Percentiles rank a stretch among this genome's conserved stretches.
Conservation (phyloP, 2,113 vertebrate species). For the Melanerpes aurifrons region DNA sequence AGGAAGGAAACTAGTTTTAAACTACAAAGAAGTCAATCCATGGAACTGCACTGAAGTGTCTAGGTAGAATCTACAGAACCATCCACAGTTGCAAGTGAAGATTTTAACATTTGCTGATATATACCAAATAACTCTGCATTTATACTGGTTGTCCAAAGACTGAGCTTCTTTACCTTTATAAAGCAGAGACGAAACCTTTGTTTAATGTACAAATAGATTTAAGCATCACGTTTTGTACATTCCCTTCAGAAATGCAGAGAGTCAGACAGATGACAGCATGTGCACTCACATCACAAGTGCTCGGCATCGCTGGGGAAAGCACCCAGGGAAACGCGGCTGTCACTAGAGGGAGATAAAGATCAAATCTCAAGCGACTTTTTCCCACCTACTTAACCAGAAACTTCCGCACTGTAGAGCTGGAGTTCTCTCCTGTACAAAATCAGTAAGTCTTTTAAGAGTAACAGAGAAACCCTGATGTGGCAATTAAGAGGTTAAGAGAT, state of each 20-base stretch:
- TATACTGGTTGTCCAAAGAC: background rate
- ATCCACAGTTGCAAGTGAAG: background rate
- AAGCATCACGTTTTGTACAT: background rate
- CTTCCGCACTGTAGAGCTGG: background rate
- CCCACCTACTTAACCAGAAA: background rate
- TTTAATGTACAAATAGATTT: background rate
- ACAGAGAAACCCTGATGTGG: background rate
- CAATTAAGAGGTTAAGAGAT: background rate
- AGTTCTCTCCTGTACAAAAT: background rate
- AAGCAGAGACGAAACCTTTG: background rate
- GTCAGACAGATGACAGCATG: background rate
- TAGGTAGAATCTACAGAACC: background rate
- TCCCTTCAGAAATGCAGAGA: background rate
- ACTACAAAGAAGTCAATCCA: background rate
- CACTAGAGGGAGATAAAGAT: slow-evolving; percentile 37
- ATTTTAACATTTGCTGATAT: background rate
- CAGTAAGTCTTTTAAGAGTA: background rate
- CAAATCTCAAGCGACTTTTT: background rate
- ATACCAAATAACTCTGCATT: background rate
- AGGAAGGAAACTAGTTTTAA: background rate
- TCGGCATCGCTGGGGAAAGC: background rate
- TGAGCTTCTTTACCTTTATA: background rate
- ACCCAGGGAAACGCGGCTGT: background rate
- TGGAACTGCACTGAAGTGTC: background rate
- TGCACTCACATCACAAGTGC: background rate